phyloP scores from a whole-genome alignment of 2,888 invertebrate species.

The Pachymerium ferrugineum region DNA sequence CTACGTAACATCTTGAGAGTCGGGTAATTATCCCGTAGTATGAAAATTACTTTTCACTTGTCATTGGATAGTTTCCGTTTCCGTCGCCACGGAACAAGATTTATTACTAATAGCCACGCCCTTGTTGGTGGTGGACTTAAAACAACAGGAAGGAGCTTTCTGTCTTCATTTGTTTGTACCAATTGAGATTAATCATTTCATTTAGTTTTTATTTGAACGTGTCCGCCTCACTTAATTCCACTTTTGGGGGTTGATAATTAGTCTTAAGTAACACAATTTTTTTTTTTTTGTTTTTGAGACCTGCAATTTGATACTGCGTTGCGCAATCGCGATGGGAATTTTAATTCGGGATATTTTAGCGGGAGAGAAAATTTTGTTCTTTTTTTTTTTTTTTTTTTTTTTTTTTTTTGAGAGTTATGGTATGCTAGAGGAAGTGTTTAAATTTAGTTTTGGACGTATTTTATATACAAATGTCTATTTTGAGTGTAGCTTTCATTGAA shows the following conservation, averaged over 20 bases:
- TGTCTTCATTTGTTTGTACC: background rate
- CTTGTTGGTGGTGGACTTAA: background rate
- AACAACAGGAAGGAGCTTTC: constrained; percentile 23
- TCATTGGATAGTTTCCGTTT: constrained; percentile 5
- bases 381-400: too few relatives aligned
- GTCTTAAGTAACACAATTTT: background rate
- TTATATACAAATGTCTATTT: constrained; percentile 14
- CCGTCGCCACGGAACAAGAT: background rate
- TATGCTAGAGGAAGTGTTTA: constrained; percentile 7
- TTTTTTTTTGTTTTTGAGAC: background rate
- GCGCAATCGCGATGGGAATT: too few relatives aligned
- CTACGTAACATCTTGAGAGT: too few relatives aligned
- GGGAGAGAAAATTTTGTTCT: too few relatives aligned
- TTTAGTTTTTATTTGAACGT: constrained; percentile 17
- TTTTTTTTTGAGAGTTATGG: background rate
- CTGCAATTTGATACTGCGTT: constrained; percentile 11
- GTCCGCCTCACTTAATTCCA: constrained; percentile 25
- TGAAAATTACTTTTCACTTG: background rate
- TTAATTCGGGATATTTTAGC: too few relatives aligned
- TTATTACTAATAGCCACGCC: background rate
- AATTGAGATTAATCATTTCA: constrained; percentile 22
- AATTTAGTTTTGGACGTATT: constrained; percentile 10
- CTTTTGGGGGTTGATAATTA: constrained; percentile 1
- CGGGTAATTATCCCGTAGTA: background rate
- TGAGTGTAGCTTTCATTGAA: constrained; percentile 5